phyloP scores from a whole-genome alignment of 2,797 vertebrate species.

The Dendrocincla tyrannina region DNA sequence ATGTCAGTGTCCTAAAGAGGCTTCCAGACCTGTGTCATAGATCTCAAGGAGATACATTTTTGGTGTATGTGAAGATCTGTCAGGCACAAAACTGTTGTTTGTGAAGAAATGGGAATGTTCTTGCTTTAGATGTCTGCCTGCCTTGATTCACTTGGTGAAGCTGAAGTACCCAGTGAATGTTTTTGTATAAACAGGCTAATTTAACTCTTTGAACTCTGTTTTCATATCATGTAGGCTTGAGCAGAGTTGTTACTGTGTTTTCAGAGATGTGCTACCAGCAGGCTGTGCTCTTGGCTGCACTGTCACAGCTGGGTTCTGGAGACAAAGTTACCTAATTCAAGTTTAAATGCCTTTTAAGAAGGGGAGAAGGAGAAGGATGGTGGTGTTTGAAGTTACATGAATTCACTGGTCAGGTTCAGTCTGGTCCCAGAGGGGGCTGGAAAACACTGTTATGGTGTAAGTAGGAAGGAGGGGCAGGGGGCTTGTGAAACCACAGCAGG shows the following conservation, averaged over 20 bases:
- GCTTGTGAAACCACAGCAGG: no score
- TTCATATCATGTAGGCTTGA: neutral
- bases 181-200: neutral
- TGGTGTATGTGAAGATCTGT: neutral
- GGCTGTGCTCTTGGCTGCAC: neutral
- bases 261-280: neutral
- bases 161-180: neutral
- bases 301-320: neutral
- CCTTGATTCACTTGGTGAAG: neutral
- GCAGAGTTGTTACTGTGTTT: neutral
- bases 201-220: neutral
- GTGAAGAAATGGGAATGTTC: neutral
- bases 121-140: neutral
- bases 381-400: neutral
- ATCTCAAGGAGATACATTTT: neutral
- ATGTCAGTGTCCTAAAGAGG: neutral
- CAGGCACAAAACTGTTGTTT: neutral
- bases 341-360: neutral
- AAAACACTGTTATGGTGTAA: no score
- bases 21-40: neutral
- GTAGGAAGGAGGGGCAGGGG: no score
- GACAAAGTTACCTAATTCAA: neutral
- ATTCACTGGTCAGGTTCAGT: neutral
- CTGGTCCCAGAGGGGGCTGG: neutral
- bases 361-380: neutral